These are phyloP conservation scores for Stegodyphus dumicola DNA, from an alignment of 1,140 invertebrate genomes.

Conservation along the genomic window DNA sequence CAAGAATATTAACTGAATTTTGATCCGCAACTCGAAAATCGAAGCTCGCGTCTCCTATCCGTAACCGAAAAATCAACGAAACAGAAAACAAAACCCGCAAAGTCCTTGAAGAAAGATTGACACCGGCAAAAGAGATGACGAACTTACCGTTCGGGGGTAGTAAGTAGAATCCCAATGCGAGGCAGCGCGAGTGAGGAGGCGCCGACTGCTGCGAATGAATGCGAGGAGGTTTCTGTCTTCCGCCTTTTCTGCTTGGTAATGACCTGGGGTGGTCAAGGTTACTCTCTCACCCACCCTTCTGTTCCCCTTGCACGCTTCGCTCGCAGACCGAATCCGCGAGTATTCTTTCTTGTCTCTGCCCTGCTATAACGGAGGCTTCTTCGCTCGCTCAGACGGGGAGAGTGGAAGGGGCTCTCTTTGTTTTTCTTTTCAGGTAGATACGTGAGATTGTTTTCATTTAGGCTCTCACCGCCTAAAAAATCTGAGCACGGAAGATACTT, in stretches of 20 bases:
- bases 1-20: too few relatives aligned
- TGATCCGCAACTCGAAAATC: too few relatives aligned
- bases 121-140: too few relatives aligned
- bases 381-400: not conserved
- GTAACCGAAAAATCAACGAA: too few relatives aligned
- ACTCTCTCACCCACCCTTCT: constrained; percentile 6
- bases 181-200: not conserved
- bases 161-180: too few relatives aligned
- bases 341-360: not conserved
- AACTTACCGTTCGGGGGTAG: too few relatives aligned
- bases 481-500: too few relatives aligned
- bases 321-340: constrained; percentile 43
- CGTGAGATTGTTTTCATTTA: too few relatives aligned
- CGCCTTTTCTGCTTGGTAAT: constrained; percentile 50
- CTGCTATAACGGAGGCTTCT: constrained; percentile 25
- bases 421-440: not conserved
- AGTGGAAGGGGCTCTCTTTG: not conserved
- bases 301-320: constrained; percentile 27
- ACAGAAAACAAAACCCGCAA: too few relatives aligned
- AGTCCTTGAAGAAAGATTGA: too few relatives aligned
- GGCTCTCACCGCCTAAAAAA: too few relatives aligned
- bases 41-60: too few relatives aligned
- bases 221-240: constrained; percentile 47
- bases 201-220: constrained; percentile 18
- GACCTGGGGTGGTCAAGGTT: constrained; percentile 59